These are phyloP conservation scores for Hirtodrosophila confusa DNA, from an alignment of 2,888 invertebrate genomes.

Conservation along the genomic window DNA sequence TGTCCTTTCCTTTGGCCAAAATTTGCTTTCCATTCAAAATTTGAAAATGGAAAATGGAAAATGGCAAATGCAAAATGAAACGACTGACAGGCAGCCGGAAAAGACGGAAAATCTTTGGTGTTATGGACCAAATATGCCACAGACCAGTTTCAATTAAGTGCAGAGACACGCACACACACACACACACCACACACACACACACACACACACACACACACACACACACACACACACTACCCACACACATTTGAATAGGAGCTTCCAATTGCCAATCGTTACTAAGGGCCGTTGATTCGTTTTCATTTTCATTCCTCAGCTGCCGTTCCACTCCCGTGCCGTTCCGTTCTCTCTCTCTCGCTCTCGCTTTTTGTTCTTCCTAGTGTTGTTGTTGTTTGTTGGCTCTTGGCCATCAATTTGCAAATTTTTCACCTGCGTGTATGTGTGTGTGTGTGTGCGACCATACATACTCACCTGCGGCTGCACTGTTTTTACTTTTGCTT, in stretches of 20 bases:
- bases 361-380: background rate
- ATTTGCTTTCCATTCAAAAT: too few species aligned
- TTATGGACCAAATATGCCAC: conserved; percentile 14
- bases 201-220: background rate
- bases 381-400: conserved; percentile 20
- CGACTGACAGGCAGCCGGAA: too few species aligned
- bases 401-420: conserved; percentile 53
- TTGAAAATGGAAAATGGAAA: too few species aligned
- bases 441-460: conserved; percentile 12
- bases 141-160: conserved; percentile 40
- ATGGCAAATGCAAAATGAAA: conserved; percentile 18
- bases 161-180: conserved; percentile 5
- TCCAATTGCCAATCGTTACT: conserved; percentile 35
- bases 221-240: background rate
- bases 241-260: background rate
- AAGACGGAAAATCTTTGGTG: background rate
- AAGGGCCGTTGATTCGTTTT: conserved; percentile 36
- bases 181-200: conserved; percentile 2
- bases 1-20: too few species aligned
- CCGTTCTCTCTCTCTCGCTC: background rate
- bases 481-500: conserved; percentile 40
- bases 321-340: background rate
- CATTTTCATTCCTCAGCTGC: conserved; percentile 19
- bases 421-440: conserved; percentile 35
- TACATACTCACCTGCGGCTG: conserved; percentile 24